A percentile compares a stretch with the other conserved stretches of the same genome.
phyloP scores from a whole-genome alignment of 2,888 invertebrate genomes.

The Parasteatoda lunata region DNA sequence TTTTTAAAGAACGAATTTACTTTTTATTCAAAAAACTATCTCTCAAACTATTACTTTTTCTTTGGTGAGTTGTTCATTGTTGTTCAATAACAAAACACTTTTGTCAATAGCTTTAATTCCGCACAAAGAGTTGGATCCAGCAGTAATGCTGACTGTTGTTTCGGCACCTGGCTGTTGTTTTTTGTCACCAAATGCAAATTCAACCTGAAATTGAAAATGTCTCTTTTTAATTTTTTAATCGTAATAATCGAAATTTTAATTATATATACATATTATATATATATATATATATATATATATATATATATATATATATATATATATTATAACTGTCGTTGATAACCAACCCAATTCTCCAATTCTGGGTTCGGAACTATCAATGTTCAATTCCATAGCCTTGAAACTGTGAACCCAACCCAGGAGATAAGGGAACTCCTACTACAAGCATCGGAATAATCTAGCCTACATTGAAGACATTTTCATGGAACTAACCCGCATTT shows the following conservation, averaged over 20 bases:
- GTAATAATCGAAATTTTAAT: neutral
- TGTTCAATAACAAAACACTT: slow-evolving; percentile 76
- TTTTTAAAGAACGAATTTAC: too few relatives aligned
- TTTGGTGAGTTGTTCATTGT: slow-evolving; percentile 71
- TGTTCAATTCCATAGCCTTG: too few relatives aligned
- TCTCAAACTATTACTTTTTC: slow-evolving; percentile 46
- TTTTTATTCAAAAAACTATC: neutral
- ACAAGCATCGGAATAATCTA: too few relatives aligned
- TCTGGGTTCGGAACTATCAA: too few relatives aligned
- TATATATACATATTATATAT: too few relatives aligned
- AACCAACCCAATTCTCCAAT: too few relatives aligned
- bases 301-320: neutral
- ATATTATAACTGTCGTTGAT: too few relatives aligned
- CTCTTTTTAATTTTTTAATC: neutral
- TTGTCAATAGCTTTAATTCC: slow-evolving; percentile 79
- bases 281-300: too few relatives aligned
- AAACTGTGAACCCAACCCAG: too few relatives aligned
- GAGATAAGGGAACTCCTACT: too few relatives aligned
- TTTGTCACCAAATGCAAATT: slow-evolving; percentile 76
- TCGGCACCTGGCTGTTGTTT: slow-evolving; percentile 77
- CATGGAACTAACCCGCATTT: too few relatives aligned
- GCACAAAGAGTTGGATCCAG: slow-evolving; percentile 78
- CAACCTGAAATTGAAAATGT: slow-evolving; percentile 74
- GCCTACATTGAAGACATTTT: too few relatives aligned
- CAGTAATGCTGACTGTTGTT: slow-evolving; percentile 76